A percentile compares a stretch with the other conserved stretches of the same genome.
These are phyloP conservation scores for Periophthalmodon schlosseri DNA, from an alignment of 2,113 vertebrate species.

Conservation along the genomic window DNA sequence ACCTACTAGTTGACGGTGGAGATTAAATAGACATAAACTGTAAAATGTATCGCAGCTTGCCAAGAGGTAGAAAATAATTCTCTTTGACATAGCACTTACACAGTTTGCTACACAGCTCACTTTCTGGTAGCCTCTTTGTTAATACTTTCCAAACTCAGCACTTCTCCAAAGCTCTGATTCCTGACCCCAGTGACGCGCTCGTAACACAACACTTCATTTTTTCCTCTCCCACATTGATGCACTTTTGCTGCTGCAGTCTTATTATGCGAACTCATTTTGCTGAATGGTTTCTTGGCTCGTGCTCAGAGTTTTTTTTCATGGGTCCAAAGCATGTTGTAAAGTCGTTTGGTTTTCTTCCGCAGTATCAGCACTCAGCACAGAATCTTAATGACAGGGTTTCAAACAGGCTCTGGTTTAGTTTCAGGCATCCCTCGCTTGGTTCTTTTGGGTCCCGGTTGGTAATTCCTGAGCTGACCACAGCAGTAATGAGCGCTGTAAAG, in stretches of 20 bases:
- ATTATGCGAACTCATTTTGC: slow-evolving; percentile 61
- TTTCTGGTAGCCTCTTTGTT: slow-evolving; percentile 16
- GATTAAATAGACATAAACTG: background rate
- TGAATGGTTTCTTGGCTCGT: slow-evolving; percentile 69
- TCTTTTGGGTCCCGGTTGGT: slow-evolving; percentile 69
- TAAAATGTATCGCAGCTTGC: background rate
- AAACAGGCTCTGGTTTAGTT: slow-evolving; percentile 67
- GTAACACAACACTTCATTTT: slow-evolving; percentile 56
- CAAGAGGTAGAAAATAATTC: background rate
- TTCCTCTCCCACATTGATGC: slow-evolving; percentile 53
- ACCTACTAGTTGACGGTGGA: background rate
- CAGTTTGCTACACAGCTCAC: background rate
- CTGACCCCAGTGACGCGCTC: slow-evolving; percentile 42
- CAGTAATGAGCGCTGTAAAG: slow-evolving; percentile 69
- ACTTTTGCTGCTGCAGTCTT: slow-evolving; percentile 46
- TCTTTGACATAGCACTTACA: background rate
- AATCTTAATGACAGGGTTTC: slow-evolving; percentile 79
- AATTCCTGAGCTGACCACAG: slow-evolving; percentile 77
- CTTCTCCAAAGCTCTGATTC: slow-evolving; percentile 28
- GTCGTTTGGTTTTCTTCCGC: slow-evolving; percentile 75
- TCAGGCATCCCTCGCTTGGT: slow-evolving; percentile 73
- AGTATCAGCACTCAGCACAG: slow-evolving; percentile 76
- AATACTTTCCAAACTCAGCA: slow-evolving; percentile 33
- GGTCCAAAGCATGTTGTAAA: slow-evolving; percentile 74
- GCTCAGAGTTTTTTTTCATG: slow-evolving; percentile 49